Evolutionary conservation across 1,140 invertebrate genomes (phyloP).

Genomic region (Trinorchestia longiramus): DNA sequence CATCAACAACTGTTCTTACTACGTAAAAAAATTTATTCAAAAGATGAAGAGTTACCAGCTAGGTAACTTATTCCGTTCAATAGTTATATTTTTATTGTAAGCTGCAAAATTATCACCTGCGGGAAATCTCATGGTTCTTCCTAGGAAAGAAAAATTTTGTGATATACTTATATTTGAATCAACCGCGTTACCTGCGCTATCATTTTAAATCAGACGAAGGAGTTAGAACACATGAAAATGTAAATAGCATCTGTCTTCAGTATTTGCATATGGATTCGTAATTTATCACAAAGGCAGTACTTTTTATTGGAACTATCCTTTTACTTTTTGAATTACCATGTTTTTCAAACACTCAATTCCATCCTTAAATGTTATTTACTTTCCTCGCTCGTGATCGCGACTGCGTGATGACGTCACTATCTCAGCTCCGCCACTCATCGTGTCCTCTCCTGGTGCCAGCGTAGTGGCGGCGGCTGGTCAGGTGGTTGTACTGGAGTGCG

Average conservation of each 20-base stretch:
- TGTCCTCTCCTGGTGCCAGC: neutral
- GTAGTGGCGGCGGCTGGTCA: neutral
- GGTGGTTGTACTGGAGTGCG: neutral
- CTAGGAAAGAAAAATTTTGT: neutral
- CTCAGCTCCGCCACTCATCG: neutral
- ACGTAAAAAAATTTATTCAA: neutral
- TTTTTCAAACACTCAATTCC: neutral
- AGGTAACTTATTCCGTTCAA: neutral
- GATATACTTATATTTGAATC: neutral
- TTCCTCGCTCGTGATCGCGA: neutral
- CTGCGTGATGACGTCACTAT: neutral
- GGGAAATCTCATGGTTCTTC: neutral
- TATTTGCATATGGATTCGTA: neutral
- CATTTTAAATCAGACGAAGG: neutral
- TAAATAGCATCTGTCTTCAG: neutral
- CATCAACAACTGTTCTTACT: neutral
- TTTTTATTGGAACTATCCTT: neutral
- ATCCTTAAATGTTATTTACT: neutral
- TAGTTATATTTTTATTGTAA: neutral
- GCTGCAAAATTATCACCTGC: neutral
- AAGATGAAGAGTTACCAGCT: neutral
- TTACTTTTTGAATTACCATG: neutral
- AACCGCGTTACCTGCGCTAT: neutral
- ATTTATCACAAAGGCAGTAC: neutral
- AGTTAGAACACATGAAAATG: neutral